Base-by-base conservation (phyloP, 2,888 invertebrate species). In the Thereva unica region DNA sequence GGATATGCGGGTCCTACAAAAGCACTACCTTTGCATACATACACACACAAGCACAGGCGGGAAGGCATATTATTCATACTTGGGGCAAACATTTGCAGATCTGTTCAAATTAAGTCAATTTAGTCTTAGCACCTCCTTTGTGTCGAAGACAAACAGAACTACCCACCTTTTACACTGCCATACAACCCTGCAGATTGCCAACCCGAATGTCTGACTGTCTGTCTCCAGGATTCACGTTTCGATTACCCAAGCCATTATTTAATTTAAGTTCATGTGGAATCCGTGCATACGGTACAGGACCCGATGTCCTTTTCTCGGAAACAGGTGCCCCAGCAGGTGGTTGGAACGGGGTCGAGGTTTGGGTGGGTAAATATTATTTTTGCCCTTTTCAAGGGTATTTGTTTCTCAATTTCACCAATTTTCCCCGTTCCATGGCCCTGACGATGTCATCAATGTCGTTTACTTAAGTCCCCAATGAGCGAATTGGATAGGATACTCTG, bases 41-140 rank as follows among this genome's bases (percentile, higher is more conserved):
- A 56, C 38, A 35, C 12, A 50, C 50, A 47, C 50, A 23, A 42
- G 23, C 23, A 40, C 40, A 44, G 50, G 47, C 12, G 34, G 61
- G 38, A 41, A 23, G 61, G 50, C 61, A 61, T 61, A 61, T 61
- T 61, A 61, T 61, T 61, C 61, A 61, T 61, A 65, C 45, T 67
- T 67, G 55, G 56, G 42, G 68, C 59, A 67, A 71, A 71, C 69
- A 71, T 69, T 71, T 71, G 71, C 67, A 67, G 67, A 71, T 71
- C 69, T 71, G 66, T 71, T 71, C 66, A 69, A 71, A 71, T 71
- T 71, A 71, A 69, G 69, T 68, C 66, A 68, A 68, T 69, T 69
- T 69, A 68, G 69, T 65, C 68, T 67, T 67, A 68, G 63, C 69
- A 68, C 69, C 68, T 71, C 68, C 64, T 69, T 64, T 59, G 66